Base-by-base conservation (phyloP, 2,888 invertebrate genomes). In the Callimorpha dominula region DNA sequence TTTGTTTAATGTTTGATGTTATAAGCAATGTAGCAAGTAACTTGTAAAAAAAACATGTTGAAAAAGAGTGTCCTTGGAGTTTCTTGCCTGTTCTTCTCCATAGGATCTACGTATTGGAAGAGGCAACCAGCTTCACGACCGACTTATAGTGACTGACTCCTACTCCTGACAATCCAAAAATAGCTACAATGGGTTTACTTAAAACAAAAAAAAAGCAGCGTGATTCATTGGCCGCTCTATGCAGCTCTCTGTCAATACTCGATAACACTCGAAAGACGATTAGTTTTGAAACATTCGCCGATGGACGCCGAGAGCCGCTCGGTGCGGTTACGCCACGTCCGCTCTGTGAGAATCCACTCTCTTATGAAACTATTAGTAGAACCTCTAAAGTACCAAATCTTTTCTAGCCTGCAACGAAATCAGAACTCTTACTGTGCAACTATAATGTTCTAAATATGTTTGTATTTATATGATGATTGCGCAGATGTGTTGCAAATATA, bases 401-500 rank as follows among this genome's bases (percentile, higher is more conserved):
- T 69, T 42, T 42, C 62, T 62, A n/a, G 73, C 12, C 20, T 66
- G 50, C 72, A 76, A 43, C 20, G 64, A 12, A 72, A 71, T 73
- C 52, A 50, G 46, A 71, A 73, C 72, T 40, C 63, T 77, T 70
- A 31, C n/a, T 31, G 31, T 49, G 52, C 46, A 63, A 11, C 9
- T 8, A 65, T 77, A 78, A 69, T 66, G 78, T 72, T 71, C 73
- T 31, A 31, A 75, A 65, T 82, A 31, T 71, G 60, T 46, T 60
- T 57, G 17, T 43, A 11, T 49, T 69, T 62, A 42, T 74, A 74
- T 82, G 62, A 60, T 71, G 69, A 78, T 62, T 74, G 70, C 73
- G 70, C 74, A 77, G 77, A 77, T 78, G 77, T 70, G 71, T 83
- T 80, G 78, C 80, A 80, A 81, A 81, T 78, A 82, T 72, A 77